Evolutionary conservation across 1,140 invertebrate species (phyloP).

Genomic region (Zaprionus taronus): DNA sequence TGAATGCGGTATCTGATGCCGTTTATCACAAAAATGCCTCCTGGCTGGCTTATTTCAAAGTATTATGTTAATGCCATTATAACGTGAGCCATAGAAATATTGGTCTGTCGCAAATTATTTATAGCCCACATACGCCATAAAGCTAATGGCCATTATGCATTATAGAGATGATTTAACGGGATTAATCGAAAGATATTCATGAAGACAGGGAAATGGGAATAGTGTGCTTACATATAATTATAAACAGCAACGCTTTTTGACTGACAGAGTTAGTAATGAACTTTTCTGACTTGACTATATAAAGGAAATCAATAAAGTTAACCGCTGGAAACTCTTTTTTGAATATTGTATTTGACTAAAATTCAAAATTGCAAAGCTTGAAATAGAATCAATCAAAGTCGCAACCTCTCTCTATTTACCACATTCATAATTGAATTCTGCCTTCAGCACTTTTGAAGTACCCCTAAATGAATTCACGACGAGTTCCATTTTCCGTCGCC

Average conservation of each 20-base stretch:
- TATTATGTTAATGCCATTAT: conserved; percentile 75
- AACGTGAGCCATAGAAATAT: conserved; percentile 76
- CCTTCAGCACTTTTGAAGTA: background rate
- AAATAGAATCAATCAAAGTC: background rate
- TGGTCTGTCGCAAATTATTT: conserved; percentile 57
- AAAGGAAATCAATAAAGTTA: background rate
- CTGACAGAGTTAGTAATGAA: background rate
- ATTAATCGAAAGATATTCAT: background rate
- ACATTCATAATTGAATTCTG: conserved; percentile 7
- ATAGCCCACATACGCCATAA: conserved; percentile 48
- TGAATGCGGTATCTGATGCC: conserved; percentile 58
- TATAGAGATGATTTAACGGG: background rate
- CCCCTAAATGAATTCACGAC: background rate
- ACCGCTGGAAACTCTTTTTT: background rate
- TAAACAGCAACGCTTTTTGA: background rate
- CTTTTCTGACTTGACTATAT: no score
- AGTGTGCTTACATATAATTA: background rate
- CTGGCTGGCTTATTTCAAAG: conserved; percentile 33
- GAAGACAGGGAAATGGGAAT: background rate
- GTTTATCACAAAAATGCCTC: conserved; percentile 50
- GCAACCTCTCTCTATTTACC: background rate
- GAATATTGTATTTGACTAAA: background rate
- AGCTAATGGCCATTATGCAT: conserved; percentile 55
- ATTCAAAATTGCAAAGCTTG: background rate
- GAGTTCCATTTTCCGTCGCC: background rate